Percentiles rank a stretch among this genome's conserved stretches.
These are phyloP conservation scores for Dromiciops gliroides DNA, from an alignment of 2,113 vertebrate genomes.

Conservation along the genomic window DNA sequence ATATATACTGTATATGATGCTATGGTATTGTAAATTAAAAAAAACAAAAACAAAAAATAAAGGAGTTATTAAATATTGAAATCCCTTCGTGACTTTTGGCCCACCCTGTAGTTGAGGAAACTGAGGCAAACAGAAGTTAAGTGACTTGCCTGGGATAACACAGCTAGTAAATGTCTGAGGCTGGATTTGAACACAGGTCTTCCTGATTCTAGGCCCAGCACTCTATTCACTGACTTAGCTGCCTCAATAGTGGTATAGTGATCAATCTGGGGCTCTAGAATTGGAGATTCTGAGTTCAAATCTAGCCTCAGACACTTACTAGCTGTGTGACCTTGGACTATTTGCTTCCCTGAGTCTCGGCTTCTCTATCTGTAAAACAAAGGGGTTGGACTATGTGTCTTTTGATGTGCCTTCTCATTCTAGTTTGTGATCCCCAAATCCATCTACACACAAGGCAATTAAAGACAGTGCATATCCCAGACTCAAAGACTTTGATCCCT, in stretches of 20 bases:
- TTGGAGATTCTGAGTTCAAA: not conserved
- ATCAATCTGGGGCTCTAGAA: not conserved
- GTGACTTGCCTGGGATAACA: not conserved
- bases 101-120: not conserved
- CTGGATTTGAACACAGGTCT: not conserved
- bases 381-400: not conserved
- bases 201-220: not conserved
- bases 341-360: not conserved
- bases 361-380: not conserved
- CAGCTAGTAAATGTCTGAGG: not conserved
- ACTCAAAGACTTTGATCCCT: not conserved
- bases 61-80: too few relatives aligned
- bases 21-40: too few relatives aligned
- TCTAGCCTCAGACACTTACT: not conserved
- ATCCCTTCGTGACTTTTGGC: too few relatives aligned
- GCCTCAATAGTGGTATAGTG: not conserved
- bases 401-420: not conserved
- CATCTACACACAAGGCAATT: not conserved
- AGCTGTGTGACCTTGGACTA: not conserved
- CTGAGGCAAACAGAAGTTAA: not conserved
- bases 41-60: too few relatives aligned
- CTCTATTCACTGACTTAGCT: not conserved
- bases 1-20: too few relatives aligned
- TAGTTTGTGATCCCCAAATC: not conserved
- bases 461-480: not conserved